A percentile compares a stretch with the other conserved stretches of the same genome.
Conservation (phyloP, 2,113 vertebrate species). For the Morone chrysops region DNA sequence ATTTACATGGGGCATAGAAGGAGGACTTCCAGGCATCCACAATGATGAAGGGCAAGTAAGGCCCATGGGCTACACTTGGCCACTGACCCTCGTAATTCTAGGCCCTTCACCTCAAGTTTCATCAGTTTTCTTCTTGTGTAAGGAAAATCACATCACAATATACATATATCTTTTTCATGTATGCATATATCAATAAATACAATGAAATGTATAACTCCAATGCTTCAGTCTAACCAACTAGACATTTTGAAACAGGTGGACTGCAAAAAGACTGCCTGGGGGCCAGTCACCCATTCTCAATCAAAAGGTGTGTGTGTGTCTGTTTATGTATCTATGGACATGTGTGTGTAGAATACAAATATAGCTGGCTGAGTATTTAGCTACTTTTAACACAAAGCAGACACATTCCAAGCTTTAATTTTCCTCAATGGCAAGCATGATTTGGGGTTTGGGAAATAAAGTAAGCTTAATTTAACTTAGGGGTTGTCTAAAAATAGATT, state of each 20-base stretch:
- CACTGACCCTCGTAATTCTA: constrained; percentile 2
- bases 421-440: constrained; percentile 8
- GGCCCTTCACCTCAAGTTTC: constrained; percentile 18
- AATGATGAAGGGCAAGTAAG: constrained; percentile 44
- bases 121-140: not conserved
- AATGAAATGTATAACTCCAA: constrained; percentile 6
- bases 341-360: constrained; percentile 51
- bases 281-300: constrained; percentile 27
- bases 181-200: constrained; percentile 8
- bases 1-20: constrained; percentile 51
- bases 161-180: not conserved
- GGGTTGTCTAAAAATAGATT: not conserved
- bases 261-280: constrained; percentile 32
- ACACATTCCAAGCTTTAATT: not conserved
- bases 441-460: constrained; percentile 24
- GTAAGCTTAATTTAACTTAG: not conserved
- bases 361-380: constrained; percentile 28
- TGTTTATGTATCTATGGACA: not conserved
- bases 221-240: not conserved
- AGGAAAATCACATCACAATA: not conserved
- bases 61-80: constrained; percentile 14
- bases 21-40: constrained; percentile 27
- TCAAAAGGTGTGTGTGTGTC: constrained; percentile 21
- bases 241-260: constrained; percentile 37
- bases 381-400: constrained; percentile 26